phyloP scores from a whole-genome alignment of 2,113 vertebrate species.

The Cettia cetti region DNA sequence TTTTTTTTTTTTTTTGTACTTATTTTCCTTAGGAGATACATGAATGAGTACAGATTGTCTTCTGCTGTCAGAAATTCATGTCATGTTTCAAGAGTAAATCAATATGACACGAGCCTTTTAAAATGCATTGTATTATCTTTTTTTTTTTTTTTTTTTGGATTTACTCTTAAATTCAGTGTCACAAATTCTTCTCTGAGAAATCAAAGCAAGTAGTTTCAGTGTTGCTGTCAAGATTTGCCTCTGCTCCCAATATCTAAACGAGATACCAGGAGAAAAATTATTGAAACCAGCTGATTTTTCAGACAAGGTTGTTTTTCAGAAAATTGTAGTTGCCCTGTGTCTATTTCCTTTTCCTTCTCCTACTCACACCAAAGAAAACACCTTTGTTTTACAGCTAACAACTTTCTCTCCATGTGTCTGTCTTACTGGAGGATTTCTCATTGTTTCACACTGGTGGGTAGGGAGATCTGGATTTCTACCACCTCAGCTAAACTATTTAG shows the following conservation, averaged over 20 bases:
- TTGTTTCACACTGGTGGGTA: neutral
- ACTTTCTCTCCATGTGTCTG: neutral
- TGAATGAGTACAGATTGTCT: accelerated
- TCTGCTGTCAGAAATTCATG: neutral
- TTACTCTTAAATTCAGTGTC: neutral
- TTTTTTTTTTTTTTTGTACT: neutral
- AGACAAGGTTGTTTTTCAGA: neutral
- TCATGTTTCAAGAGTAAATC: neutral
- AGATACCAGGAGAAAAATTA: neutral
- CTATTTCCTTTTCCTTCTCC: neutral
- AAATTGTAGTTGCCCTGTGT: neutral
- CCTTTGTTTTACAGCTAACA: neutral
- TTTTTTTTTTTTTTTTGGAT: neutral
- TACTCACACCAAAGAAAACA: neutral
- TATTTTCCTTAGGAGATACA: neutral
- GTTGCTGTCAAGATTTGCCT: neutral
- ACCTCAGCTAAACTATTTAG: neutral
- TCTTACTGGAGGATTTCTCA: neutral
- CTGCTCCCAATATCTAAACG: neutral
- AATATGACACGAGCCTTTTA: neutral
- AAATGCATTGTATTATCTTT: neutral
- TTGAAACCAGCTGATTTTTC: neutral
- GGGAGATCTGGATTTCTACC: neutral
- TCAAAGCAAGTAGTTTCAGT: neutral
- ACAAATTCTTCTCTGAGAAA: neutral